Percentiles rank a stretch among this genome's conserved stretches.
Conservation (phyloP, 2,888 invertebrate species). For the Drosophila macrospina region DNA sequence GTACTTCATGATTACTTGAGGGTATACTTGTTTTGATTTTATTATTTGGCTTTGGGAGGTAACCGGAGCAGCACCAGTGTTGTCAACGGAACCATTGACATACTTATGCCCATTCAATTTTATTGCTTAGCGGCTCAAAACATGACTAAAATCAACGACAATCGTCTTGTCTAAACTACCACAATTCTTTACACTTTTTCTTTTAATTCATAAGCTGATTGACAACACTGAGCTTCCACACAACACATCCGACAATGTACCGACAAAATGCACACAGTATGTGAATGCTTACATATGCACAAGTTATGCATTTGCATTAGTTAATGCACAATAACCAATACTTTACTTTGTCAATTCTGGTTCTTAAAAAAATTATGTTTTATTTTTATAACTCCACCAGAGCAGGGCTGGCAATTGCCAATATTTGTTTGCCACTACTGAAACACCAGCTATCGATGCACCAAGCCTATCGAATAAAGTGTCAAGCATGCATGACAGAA, state of each 20-base stretch:
- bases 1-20: constrained; percentile 16
- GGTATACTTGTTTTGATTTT: constrained; percentile 51
- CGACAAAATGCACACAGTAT: constrained; percentile 1
- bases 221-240: constrained; percentile 26
- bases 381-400: constrained; percentile 46
- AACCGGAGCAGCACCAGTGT: constrained; percentile 6
- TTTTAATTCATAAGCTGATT: constrained; percentile 31
- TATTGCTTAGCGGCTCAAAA: background rate
- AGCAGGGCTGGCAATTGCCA: constrained; percentile 55
- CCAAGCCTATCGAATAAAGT: constrained; percentile 12
- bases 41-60: constrained; percentile 30
- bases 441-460: constrained; percentile 6
- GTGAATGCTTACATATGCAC: background rate
- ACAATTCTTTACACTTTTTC: background rate
- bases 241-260: constrained; percentile 21
- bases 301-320: background rate
- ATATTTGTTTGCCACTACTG: constrained; percentile 30
- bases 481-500: constrained; percentile 5
- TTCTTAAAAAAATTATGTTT: constrained; percentile 39
- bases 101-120: background rate
- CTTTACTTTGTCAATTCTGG: constrained; percentile 4
- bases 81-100: constrained; percentile 3
- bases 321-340: constrained; percentile 3
- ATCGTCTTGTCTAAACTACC: background rate
- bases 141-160: background rate